Evolutionary conservation across 2,797 vertebrate genomes (phyloP).

Genomic region (Benthosema pterotum): DNA sequence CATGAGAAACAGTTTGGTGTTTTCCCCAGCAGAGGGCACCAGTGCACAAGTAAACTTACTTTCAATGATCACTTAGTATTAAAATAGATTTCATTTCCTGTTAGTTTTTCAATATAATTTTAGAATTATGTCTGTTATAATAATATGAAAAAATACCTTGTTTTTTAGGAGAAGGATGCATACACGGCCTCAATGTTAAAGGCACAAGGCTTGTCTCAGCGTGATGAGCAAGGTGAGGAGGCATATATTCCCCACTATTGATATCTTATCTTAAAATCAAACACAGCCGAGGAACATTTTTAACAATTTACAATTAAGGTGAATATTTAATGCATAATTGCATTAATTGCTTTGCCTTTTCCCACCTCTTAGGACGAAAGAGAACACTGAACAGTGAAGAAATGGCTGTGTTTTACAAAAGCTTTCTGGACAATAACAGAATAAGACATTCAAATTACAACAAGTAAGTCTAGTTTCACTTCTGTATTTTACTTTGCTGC

Average conservation of each 20-base stretch:
- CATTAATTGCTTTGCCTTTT: conserved; percentile 4
- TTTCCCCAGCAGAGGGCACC: conserved; percentile 57
- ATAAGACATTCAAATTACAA: conserved; percentile 89
- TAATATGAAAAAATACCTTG: background rate
- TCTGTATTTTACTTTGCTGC: too few species aligned
- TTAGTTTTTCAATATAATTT: too few species aligned
- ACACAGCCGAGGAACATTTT: too few species aligned
- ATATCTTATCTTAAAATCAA: background rate
- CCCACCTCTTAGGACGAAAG: conserved; percentile 81
- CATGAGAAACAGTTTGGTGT: background rate
- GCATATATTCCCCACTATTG: background rate
- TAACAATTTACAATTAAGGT: too few species aligned
- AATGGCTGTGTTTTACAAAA: conserved; percentile 96
- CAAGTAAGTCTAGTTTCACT: conserved; percentile 79
- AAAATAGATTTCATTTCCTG: background rate
- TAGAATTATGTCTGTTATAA: too few species aligned
- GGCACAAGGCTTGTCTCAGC: conserved; percentile 79
- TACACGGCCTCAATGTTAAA: conserved; percentile 84
- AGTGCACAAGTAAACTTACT: conserved; percentile 1
- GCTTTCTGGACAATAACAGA: conserved; percentile 89
- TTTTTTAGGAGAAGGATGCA: conserved; percentile 88
- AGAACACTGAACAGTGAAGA: conserved; percentile 85
- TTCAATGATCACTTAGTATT: background rate
- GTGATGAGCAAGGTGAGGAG: conserved; percentile 84
- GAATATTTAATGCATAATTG: too few species aligned